A percentile compares a stretch with the other conserved stretches of the same genome.
Conservation (phyloP, 2,113 vertebrate genomes). For the Dendrocopos noguchii region DNA sequence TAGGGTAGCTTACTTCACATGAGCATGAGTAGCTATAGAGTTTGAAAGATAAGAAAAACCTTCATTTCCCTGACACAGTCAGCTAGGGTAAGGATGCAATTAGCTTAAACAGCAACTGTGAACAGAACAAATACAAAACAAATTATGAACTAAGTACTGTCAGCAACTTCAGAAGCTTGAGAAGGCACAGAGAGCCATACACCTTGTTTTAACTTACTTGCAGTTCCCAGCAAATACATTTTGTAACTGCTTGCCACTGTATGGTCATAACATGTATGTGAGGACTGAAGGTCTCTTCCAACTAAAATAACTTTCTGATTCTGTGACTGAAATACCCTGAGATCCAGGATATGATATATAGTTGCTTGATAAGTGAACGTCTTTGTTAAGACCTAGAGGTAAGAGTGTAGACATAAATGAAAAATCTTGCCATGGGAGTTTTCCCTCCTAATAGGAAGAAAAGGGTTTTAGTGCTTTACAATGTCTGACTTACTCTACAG, state of each 20-base stretch:
- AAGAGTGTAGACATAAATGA: background rate
- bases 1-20: background rate
- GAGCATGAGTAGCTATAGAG: background rate
- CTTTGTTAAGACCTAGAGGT: background rate
- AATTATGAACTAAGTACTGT: background rate
- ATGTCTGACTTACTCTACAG: background rate
- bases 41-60: background rate
- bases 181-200: background rate
- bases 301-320: too few relatives aligned
- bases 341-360: background rate
- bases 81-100: background rate
- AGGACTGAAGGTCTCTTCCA: background rate
- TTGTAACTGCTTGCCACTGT: background rate
- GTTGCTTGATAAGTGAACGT: background rate
- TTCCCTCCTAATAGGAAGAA: background rate
- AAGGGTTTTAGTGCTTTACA: background rate
- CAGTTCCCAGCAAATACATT: background rate
- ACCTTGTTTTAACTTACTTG: background rate
- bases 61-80: background rate
- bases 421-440: background rate
- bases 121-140: constrained; percentile 6
- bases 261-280: background rate
- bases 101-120: background rate
- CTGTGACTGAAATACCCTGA: background rate
- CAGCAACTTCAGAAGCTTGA: background rate